Evolutionary conservation across 2,888 invertebrate genomes (phyloP), one percentile per base, ranked within the genome.

Genomic region (Leucophenga maculata): DNA sequence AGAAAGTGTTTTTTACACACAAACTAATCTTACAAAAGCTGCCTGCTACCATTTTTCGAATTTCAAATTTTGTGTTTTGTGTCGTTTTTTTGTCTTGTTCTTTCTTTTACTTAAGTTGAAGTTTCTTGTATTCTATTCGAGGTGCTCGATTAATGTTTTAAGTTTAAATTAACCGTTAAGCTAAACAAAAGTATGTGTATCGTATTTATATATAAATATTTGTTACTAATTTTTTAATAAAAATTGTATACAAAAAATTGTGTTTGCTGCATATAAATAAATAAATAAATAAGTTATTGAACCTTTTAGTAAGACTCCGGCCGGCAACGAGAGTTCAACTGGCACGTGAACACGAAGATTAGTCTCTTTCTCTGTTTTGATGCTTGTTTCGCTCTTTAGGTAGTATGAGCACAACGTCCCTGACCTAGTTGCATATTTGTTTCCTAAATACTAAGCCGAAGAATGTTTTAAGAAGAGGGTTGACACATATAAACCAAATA

Each of bases 381-480:
- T 54, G 67, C 65, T 60, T 50, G 70, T 65, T 60, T 57, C 11
- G 52, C 16, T 18, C 52, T 52, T 22, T 76, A 26, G 73, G 62
- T 75, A 78, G 78, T 80, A 84, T 80, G 87, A 87, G 86, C 86
- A 84, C 85, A 86, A 84, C 84, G 88, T 83, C 88, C 88, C 82
- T 88, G 88, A 88, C 88, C 88, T 86, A 86, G 76, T 83, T 87
- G 78, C 71, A 70, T 72, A 76, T 75, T 71, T 71, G 39, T 8
- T 39, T 39, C 39, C 8, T 4, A 26, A 26, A 26, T 26, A 26
- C n/a, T n/a, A 26, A 26, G 3, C 26, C 4, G 4, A 26, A 2
- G 26, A 26, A 26, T 26, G 2, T 26, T 26, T 3, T 26, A 26
- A 2, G 26, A 26, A 26, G 26, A 3, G 26, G 26, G 26, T 26